Base-by-base conservation (phyloP, 1,140 invertebrate genomes). In the Pseudomyrmex concolor region DNA sequence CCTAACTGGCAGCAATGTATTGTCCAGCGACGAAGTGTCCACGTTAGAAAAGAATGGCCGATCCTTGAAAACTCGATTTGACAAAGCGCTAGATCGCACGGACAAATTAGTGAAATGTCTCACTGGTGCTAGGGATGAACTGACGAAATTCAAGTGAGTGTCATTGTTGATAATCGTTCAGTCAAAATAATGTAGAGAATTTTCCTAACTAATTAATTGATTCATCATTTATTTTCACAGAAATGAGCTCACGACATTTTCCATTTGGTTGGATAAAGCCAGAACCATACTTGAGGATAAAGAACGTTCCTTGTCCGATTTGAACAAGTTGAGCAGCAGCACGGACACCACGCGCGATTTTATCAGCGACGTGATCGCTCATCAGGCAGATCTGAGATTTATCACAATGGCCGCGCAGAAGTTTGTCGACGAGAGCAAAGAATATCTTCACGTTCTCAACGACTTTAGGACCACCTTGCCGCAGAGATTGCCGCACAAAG, bases 371-470 rank as follows among this genome's bases (percentile, higher is more conserved):
- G 97, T 99, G 0, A 98, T 99, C 88, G 97, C 98, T 2, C 98
- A 99, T 91, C 98, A 99, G 93, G 98, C 98, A 1, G 98, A 99
- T 94, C 94, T 99, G 1, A 95, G 98, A 34, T 99, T 99, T 92
- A 98, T 99, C 77, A 98, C 98, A 1, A 98, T 99, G 97, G 96
- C 97, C 0, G 98, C 97, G 0, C 98, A 99, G 94, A 99, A 99
- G 93, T 99, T 99, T 93, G 96, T 98, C 54, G 98, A 99, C 90
- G 98, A 99, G 92, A 97, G 97, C 90, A 98, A 98, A 94, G 97
- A 98, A 85, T 98, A 98, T 93, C 94, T 98, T 2, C 95, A 95
- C 48, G 95, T 96, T 12, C 94, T 98, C 50, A 98, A 98, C 92
- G 97, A 98, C 72, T 98, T 97, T 94, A 95, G 98, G 60, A 97